Conservation (phyloP, 2,888 invertebrate species). For the Mechanitis messenoides region DNA sequence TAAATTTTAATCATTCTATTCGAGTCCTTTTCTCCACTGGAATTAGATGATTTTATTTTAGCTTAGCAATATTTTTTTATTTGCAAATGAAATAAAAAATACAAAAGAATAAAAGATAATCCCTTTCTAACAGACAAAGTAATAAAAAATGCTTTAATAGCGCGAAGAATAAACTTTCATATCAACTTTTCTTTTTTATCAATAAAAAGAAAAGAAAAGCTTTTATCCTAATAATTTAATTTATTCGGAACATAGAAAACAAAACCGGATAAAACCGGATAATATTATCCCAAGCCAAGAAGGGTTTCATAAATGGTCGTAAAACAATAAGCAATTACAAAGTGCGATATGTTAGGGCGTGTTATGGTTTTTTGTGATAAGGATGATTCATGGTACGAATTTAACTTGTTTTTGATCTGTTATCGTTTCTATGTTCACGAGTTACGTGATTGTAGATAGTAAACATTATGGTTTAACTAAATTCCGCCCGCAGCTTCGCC, state of each 20-base stretch:
- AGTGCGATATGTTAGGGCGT: slow-evolving; percentile 27
- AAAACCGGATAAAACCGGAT: neutral
- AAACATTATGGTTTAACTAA: neutral
- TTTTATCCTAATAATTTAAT: slow-evolving; percentile 3
- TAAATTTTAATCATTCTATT: too few species aligned
- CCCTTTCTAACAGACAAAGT: neutral
- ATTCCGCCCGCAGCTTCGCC: neutral
- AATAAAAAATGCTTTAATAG: neutral
- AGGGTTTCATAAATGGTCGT: slow-evolving; percentile 15
- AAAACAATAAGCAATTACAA: slow-evolving; percentile 29
- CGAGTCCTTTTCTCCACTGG: too few species aligned
- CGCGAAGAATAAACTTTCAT: neutral
- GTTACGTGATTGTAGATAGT: neutral
- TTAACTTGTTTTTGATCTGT: slow-evolving; percentile 5
- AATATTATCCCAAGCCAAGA: slow-evolving; percentile 2
- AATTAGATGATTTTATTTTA: too few species aligned
- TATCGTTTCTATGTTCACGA: neutral
- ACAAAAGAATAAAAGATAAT: neutral
- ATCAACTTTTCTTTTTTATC: slow-evolving; percentile 6
- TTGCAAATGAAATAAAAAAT: neutral
- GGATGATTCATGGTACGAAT: slow-evolving; percentile 22
- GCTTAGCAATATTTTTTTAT: too few species aligned
- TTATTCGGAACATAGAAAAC: slow-evolving; percentile 2
- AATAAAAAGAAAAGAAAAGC: slow-evolving; percentile 2
- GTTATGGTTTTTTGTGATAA: slow-evolving; percentile 30